Conservation (phyloP, 2,888 invertebrate species). For the Bibio marci region DNA sequence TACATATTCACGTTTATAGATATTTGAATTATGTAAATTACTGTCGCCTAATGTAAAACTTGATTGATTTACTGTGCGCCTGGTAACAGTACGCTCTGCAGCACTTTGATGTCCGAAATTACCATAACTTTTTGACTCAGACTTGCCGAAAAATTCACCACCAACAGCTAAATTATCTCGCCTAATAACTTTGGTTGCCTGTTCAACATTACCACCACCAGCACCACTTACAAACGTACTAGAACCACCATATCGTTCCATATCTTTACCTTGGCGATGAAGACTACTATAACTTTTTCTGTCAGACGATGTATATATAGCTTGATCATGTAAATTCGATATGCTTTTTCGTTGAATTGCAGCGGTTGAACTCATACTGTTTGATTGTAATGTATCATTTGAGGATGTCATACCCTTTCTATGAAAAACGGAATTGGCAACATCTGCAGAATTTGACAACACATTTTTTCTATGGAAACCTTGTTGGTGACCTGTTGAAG, state of each 20-base stretch:
- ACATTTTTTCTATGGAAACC: constrained; percentile 56
- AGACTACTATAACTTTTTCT: constrained; percentile 63
- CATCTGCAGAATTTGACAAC: constrained; percentile 54
- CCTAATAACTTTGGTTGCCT: constrained; percentile 41
- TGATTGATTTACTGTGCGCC: constrained; percentile 49
- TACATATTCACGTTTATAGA: constrained; percentile 61
- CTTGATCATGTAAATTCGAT: constrained; percentile 57
- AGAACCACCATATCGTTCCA: constrained; percentile 28
- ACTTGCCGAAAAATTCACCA: constrained; percentile 55
- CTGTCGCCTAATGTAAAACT: constrained; percentile 59
- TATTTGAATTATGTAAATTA: constrained; percentile 35
- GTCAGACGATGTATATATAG: constrained; percentile 50
- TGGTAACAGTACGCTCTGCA: constrained; percentile 13
- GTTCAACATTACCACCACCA: constrained; percentile 34
- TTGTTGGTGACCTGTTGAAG: constrained; percentile 7
- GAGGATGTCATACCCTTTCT: constrained; percentile 46
- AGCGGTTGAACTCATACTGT: constrained; percentile 43
- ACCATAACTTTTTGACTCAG: constrained; percentile 52
- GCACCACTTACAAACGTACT: constrained; percentile 32
- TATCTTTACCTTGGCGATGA: constrained; percentile 49
- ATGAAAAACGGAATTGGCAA: constrained; percentile 60
- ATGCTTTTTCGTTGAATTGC: constrained; percentile 68
- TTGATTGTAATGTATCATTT: constrained; percentile 53
- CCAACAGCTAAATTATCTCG: constrained; percentile 55
- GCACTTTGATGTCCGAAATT: constrained; percentile 30